A percentile compares a stretch with the other conserved stretches of the same genome.
Evolutionary conservation across 1,140 invertebrate species (phyloP).

Genomic region (Lerema accius): DNA sequence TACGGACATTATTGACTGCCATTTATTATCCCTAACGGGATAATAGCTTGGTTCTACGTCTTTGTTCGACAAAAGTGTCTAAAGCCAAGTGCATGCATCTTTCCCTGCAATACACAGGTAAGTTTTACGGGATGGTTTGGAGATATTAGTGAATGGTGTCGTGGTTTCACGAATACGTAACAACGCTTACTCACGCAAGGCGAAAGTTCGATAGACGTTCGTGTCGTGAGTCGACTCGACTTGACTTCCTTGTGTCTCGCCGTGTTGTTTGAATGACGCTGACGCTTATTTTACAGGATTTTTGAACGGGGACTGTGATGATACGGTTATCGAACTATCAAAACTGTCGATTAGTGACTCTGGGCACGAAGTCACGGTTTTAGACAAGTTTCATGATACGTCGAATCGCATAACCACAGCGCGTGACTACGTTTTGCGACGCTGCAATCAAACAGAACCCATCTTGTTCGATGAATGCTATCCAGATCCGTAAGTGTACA

Average conservation of each 20-base stretch:
- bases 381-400: conserved; percentile 70
- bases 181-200: conserved; percentile 63
- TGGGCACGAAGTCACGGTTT: conserved; percentile 63
- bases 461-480: conserved; percentile 85
- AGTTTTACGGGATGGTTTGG: conserved; percentile 38
- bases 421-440: conserved; percentile 84
- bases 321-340: conserved; percentile 79
- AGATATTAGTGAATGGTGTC: conserved; percentile 33
- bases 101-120: conserved; percentile 81
- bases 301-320: conserved; percentile 81
- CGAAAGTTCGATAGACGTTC: conserved; percentile 68
- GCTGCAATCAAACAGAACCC: conserved; percentile 85
- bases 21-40: conserved; percentile 80
- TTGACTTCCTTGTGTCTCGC: conserved; percentile 64
- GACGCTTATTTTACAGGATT: conserved; percentile 71
- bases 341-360: conserved; percentile 77
- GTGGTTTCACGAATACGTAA: conserved; percentile 54
- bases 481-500: conserved; percentile 83
- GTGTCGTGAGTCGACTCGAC: too few species aligned
- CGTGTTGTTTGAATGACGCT: conserved; percentile 39
- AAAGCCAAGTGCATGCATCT: conserved; percentile 83
- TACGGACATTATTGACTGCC: conserved; percentile 68
- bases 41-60: conserved; percentile 79
- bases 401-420: conserved; percentile 64
- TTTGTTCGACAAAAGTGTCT: conserved; percentile 77